Base-by-base conservation (phyloP, 1,140 invertebrate genomes). In the Drosophila elegans region DNA sequence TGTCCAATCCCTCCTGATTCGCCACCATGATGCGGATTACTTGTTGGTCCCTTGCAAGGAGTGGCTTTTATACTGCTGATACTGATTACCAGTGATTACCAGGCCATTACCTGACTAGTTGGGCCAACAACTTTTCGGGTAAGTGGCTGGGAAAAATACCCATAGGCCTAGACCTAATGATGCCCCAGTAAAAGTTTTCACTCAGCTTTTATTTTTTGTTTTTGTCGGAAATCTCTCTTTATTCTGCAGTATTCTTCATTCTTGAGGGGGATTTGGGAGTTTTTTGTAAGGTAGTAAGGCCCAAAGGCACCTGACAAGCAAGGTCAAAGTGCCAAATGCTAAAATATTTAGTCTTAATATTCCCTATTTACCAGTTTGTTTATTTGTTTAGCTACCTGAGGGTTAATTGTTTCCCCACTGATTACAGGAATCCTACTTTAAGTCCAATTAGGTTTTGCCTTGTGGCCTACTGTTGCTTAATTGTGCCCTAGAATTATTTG, bases 141-240 rank as follows among this genome's bases (percentile, higher is more conserved):
- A 73, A 74, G 48, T 53, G 34, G 38, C 49, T 69, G 66, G 66
- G 66, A 75, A 75, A 21, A 12, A 9, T 25, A 38, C 9, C 21
- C 69, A 39, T 13, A 12, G n/a, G 16, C 21, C 10, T 3, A 10
- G 2, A n/a, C 16, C 16, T 46, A 67, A 54, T 54, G 36, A 52
- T 36, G 12, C 38, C 53, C 52, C 32, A 51, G n/a, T 3, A 73
- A 51, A 73, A 53, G 45, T 60, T 44, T 49, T 32, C 6, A n/a
- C 29, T 9, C 1, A 7, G 48, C 7, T 9, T 16, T 32, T 54
- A 12, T 21, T 6, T 32, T 32, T 32, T 7, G 32, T 36, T 39
- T 66, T 55, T 34, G 41, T 80, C 64, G 56, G 11, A 29, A 49
- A 57, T 74, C 48, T 63, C 29, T 16, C 36, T 68, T 68, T 68